These are phyloP conservation scores for Rhorus exstirpatorius DNA, from an alignment of 2,888 invertebrate genomes.

Conservation along the genomic window DNA sequence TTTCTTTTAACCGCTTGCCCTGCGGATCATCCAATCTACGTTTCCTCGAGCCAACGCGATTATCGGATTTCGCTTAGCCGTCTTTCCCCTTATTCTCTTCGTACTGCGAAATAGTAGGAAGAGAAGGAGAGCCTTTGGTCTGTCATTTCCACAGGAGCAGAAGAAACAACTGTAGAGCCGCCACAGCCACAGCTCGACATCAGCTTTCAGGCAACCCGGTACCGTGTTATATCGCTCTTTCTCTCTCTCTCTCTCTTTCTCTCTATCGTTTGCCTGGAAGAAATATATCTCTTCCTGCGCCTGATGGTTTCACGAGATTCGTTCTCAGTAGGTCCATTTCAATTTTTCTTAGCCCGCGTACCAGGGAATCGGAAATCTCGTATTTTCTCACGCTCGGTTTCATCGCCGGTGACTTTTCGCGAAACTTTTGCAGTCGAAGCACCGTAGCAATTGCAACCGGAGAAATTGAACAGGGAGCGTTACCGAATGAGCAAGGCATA, in stretches of 20 bases:
- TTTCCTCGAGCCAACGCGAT: conserved; percentile 74
- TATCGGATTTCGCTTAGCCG: conserved; percentile 83
- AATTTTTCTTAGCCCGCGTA: conserved; percentile 69
- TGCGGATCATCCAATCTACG: conserved; percentile 74
- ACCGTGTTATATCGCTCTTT: not conserved
- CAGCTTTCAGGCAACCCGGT: conserved; percentile 24
- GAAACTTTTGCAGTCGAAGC: conserved; percentile 11
- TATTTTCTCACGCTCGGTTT: conserved; percentile 52
- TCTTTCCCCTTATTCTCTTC: not conserved
- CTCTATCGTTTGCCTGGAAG: conserved; percentile 33
- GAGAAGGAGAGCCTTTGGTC: conserved; percentile 25
- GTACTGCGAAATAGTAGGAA: not conserved
- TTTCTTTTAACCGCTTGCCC: conserved; percentile 59
- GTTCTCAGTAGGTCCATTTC: conserved; percentile 67
- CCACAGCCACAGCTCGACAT: conserved; percentile 40
- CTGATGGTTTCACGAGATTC: conserved; percentile 14
- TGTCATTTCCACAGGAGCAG: conserved; percentile 24
- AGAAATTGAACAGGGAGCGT: not conserved
- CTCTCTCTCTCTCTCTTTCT: not conserved
- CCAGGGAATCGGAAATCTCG: conserved; percentile 53
- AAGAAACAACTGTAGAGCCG: conserved; percentile 21
- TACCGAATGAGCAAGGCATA: not conserved
- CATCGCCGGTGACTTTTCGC: not conserved
- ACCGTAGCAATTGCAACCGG: not conserved
- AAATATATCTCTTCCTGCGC: conserved; percentile 57